Conservation (phyloP, 2,888 invertebrate genomes). For the Alsophila aescularia region DNA sequence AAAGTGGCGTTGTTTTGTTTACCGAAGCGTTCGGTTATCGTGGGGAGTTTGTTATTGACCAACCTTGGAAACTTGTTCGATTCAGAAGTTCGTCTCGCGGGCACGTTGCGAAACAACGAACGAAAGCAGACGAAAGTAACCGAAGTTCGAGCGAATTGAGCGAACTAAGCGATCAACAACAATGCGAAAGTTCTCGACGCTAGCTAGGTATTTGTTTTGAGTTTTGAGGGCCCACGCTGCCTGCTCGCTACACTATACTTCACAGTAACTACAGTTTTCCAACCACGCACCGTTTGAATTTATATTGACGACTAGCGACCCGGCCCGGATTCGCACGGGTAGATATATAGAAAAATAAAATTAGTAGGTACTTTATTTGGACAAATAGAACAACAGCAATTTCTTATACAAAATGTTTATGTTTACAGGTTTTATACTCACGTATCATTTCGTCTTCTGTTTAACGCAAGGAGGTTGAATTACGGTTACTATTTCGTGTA, state of each 20-base stretch:
- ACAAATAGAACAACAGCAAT: too few species aligned
- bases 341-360: too few species aligned
- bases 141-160: conserved; percentile 49
- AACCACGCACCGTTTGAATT: conserved; percentile 7
- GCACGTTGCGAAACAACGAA: conserved; percentile 57
- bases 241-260: conserved; percentile 55
- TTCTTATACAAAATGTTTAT: too few species aligned
- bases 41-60: conserved; percentile 42
- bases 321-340: too few species aligned
- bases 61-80: conserved; percentile 70
- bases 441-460: too few species aligned
- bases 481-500: too few species aligned
- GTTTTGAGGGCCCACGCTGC: conserved; percentile 43
- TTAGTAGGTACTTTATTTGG: too few species aligned
- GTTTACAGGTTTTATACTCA: too few species aligned
- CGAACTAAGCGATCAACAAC: conserved; percentile 62
- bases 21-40: conserved; percentile 37
- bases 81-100: conserved; percentile 61
- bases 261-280: conserved; percentile 59
- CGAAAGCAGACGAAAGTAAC: conserved; percentile 67
- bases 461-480: too few species aligned
- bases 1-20: conserved; percentile 60
- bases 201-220: conserved; percentile 59
- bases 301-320: too few species aligned
- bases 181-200: conserved; percentile 64